Conservation (phyloP, 2,888 invertebrate genomes). For the Dryocosmus kuriphilus region DNA sequence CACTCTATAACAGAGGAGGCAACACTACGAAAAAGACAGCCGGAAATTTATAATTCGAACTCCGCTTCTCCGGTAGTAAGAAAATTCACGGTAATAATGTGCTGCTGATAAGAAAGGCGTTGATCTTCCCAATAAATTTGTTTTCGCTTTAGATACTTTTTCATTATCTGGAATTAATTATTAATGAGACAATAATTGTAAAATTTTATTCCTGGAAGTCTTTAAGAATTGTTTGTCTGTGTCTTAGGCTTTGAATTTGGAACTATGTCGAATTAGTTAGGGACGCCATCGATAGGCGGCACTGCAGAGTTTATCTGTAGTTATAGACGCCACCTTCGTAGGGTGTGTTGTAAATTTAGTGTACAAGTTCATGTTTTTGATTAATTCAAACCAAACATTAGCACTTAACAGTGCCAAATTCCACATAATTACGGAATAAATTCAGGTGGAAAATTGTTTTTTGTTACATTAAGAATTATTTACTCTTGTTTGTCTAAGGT, state of each 20-base stretch:
- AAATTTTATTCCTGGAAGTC: neutral
- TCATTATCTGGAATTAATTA: neutral
- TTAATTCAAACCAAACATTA: too few relatives aligned
- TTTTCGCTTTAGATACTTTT: neutral
- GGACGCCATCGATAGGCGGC: neutral
- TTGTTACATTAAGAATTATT: neutral
- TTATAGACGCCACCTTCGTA: too few relatives aligned
- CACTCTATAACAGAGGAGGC: conserved; percentile 2
- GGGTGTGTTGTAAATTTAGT: too few relatives aligned
- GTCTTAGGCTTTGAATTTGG: neutral
- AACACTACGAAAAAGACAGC: neutral
- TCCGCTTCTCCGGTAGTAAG: neutral
- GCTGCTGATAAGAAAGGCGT: neutral
- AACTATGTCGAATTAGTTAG: neutral
- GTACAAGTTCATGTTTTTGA: too few relatives aligned
- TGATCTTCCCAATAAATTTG: neutral
- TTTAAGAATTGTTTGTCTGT: neutral
- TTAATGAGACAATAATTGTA: neutral
- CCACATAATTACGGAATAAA: neutral
- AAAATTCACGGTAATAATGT: conserved; percentile 6
- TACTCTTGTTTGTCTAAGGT: neutral
- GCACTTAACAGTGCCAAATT: too few relatives aligned
- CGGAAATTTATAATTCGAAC: conserved; percentile 18
- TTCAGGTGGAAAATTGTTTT: neutral
- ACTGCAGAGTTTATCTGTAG: neutral